Base-by-base conservation (phyloP, 1,140 invertebrate genomes). In the Conus ventricosus region DNA sequence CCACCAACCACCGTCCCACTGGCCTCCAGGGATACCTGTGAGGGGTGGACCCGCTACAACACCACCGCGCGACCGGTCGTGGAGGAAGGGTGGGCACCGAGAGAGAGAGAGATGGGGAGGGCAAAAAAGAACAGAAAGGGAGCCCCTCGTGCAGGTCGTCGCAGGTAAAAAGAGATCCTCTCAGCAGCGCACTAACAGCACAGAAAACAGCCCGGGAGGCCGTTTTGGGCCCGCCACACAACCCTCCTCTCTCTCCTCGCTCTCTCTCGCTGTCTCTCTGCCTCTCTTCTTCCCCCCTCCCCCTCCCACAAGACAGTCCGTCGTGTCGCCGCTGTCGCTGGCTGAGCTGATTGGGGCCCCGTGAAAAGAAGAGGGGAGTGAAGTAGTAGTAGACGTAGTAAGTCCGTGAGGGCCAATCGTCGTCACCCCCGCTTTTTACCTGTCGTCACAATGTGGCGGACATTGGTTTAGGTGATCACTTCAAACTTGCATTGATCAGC, bases 401-500 rank as follows among this genome's bases (percentile, higher is more conserved):
- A 71, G 67, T 71, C 17, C 20, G 67, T 71, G 67, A 71, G 67
- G 67, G 13, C 17, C 67, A 71, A 71, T 71, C 13, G 67, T n/a
- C 67, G 67, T 23, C 67, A 71, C 67, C 67, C 60, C 60, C 67
- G 67, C 17, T 71, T 71, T 71, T 71, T 71, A 71, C 67, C 67
- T 71, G 67, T 71, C 67, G 67, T 71, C 20, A 71, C 67, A 71
- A 71, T 13, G 67, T 71, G 57, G 57, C 57, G 57, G 57, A 60
- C 57, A 71, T 23, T 20, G 67, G 67, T n/a, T 71, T 71, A 20
- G 11, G 67, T 71, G 67, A 71, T 71, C 67, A 71, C 67, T 71
- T 71, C 67, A n/a, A 71, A 71, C 6, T 20, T 71, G 17, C 13
- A n/a, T n/a, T 71, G 67, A 71, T 71, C 67, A 71, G 67, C 67